Base-by-base conservation (phyloP, 2,113 vertebrate genomes). In the Ancistrus triradiatus region DNA sequence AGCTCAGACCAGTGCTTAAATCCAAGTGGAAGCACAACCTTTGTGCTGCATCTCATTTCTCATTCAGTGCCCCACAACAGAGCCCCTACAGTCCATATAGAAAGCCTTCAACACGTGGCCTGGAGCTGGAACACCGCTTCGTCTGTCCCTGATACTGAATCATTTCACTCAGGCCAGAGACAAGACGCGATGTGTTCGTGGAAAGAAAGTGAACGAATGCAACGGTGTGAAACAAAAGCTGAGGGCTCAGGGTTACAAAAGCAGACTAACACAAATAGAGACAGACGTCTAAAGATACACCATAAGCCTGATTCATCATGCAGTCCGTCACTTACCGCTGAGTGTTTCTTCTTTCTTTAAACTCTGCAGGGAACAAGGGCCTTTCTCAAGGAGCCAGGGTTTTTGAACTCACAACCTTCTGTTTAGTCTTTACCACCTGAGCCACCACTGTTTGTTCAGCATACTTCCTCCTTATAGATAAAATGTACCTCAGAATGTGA, bases 121-220 rank as follows among this genome's bases (percentile, higher is more conserved):
- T 73, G 70, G 73, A 74, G 74, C 46, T 64, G 75, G 62, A 46
- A 59, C 21, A 53, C 53, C 43, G 53, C 74, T 77, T 70, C 75
- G 69, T 75, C 78, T 78, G 70, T 60, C 73, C 74, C 73, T 38
- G 55, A 59, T 40, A 59, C 47, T 19, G 53, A 63, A 59, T 59
- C 59, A 15, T 19, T 66, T 66, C 46, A 35, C 37, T 4, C 22
- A 9, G 38, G 37, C 15, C 22, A 9, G 18, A 48, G 27, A 53
- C 21, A 63, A 63, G 24, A 48, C 37, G 52, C 7, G 48, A 40
- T 62, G 55, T 62, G 59, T 68, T 62, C 48, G 57, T 46, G 18
- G 18, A n/a, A 49, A 64, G 49, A 33, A 38, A 42, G 25, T 3
- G 35, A 22, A 33, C 13, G 21, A 15, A 24, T 47, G 42, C 7